Percentiles rank a stretch among this genome's conserved stretches.
These are phyloP conservation scores for Rhopalosiphum padi DNA, from an alignment of 1,140 invertebrate genomes.

Conservation along the genomic window DNA sequence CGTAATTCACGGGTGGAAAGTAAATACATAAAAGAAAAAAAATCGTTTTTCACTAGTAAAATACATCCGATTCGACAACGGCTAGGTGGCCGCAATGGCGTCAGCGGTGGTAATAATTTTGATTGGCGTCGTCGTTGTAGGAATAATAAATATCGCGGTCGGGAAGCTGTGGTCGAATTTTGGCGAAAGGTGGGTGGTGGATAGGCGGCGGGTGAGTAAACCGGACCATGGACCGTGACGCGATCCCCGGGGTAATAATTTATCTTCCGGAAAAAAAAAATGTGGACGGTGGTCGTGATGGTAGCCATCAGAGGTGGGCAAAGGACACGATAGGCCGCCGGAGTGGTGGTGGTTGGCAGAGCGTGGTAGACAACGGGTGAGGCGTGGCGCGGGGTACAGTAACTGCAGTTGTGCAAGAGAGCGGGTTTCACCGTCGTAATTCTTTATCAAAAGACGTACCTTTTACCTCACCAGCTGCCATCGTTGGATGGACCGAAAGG, in stretches of 20 bases:
- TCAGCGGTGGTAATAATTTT: background rate
- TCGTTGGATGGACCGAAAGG: background rate
- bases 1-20: background rate
- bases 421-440: conserved; percentile 32
- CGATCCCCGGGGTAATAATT: conserved; percentile 54
- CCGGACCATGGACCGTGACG: background rate
- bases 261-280: conserved; percentile 51
- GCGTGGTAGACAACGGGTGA: no score
- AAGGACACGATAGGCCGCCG: background rate
- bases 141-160: background rate
- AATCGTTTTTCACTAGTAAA: background rate
- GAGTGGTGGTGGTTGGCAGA: background rate
- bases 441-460: conserved; percentile 54
- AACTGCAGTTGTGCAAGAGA: conserved; percentile 43
- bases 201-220: background rate
- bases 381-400: background rate
- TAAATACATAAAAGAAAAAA: background rate
- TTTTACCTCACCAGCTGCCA: conserved; percentile 4
- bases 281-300: conserved; percentile 1
- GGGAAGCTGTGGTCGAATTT: background rate
- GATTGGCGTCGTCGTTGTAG: background rate
- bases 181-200: background rate
- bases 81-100: background rate
- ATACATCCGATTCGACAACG: background rate
- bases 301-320: background rate